phyloP scores from a whole-genome alignment of 2,797 vertebrate genomes.

The Crocidura indochinensis region DNA sequence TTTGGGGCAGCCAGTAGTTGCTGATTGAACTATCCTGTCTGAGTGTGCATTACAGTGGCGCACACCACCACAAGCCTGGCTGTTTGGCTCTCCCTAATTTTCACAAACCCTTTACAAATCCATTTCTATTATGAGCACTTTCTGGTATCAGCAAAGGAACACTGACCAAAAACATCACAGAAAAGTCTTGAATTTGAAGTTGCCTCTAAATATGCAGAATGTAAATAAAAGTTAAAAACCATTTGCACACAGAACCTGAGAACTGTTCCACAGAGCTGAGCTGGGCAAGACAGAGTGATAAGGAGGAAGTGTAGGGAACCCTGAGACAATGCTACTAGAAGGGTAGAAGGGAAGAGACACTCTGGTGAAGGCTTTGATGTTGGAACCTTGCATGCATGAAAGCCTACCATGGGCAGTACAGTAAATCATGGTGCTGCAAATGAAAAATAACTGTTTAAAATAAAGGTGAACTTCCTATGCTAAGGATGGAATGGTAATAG shows the following conservation, averaged over 20 bases:
- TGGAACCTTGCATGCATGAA: too few relatives aligned
- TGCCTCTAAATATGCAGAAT: not conserved
- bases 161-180: not conserved
- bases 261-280: too few relatives aligned
- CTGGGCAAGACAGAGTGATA: too few relatives aligned
- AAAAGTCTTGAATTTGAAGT: conserved; percentile 7
- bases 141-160: conserved; percentile 26
- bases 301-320: too few relatives aligned
- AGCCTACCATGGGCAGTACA: too few relatives aligned
- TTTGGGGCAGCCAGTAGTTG: not conserved
- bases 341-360: too few relatives aligned
- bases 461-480: too few relatives aligned
- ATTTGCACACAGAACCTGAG: not conserved
- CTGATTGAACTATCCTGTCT: not conserved
- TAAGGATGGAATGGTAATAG: too few relatives aligned
- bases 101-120: not conserved
- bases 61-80: not conserved
- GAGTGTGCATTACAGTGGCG: not conserved
- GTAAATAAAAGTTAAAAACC: conserved; percentile 33
- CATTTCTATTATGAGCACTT: not conserved
- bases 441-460: too few relatives aligned
- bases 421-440: too few relatives aligned
- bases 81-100: not conserved
- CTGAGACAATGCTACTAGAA: too few relatives aligned
- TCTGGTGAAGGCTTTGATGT: too few relatives aligned